Conservation (phyloP, 2,888 invertebrate species). For the Thereva unica region DNA sequence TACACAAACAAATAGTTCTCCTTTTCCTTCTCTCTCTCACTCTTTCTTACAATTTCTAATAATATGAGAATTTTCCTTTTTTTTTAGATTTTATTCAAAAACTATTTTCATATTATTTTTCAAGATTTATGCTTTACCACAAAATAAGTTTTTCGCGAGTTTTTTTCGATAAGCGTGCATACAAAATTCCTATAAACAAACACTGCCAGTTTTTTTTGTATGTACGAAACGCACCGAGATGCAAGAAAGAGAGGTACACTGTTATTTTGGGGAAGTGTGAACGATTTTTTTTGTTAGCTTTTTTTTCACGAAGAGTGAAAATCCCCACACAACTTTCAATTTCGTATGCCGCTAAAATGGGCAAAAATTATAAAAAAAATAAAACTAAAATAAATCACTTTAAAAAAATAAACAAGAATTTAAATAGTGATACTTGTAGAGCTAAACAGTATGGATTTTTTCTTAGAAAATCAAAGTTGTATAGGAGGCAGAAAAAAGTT, state of each 20-base stretch:
- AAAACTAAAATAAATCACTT: background rate
- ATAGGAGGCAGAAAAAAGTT: too few relatives aligned
- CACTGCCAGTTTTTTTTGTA: too few relatives aligned
- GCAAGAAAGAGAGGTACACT: conserved; percentile 1
- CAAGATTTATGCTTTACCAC: too few relatives aligned
- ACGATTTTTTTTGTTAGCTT: background rate
- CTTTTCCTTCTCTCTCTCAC: background rate
- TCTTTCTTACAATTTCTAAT: background rate
- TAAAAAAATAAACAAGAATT: background rate
- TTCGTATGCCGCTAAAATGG: conserved; percentile 9
- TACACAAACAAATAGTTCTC: conserved; percentile 19
- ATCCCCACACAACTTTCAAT: conserved; percentile 24
- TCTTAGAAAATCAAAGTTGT: too few relatives aligned
- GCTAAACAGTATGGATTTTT: too few relatives aligned
- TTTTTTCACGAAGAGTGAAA: conserved; percentile 5
- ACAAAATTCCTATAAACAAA: too few relatives aligned
- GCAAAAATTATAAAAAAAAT: background rate
- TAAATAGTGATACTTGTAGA: background rate
- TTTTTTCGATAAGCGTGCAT: too few relatives aligned
- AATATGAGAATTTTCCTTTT: background rate
- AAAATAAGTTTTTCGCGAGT: too few relatives aligned
- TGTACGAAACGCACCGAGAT: background rate
- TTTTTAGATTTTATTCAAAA: conserved; percentile 3
- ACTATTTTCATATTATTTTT: too few relatives aligned
- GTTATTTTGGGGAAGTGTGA: conserved; percentile 10